Conservation (phyloP, 2,797 vertebrate genomes). For the Telmatherina bonti region DNA sequence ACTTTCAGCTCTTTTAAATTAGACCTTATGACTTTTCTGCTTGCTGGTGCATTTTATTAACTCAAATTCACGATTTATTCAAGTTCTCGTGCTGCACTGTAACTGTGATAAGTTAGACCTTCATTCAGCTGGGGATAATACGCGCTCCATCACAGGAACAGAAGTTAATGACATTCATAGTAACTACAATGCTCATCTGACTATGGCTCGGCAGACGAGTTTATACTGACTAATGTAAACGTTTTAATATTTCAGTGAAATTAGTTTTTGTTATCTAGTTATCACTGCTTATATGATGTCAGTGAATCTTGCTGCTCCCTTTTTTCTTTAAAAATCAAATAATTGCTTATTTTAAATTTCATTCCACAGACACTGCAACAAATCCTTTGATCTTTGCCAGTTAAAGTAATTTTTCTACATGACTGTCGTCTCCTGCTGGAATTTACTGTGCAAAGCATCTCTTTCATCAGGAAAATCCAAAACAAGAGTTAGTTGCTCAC, state of each 20-base stretch:
- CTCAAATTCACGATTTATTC: slow-evolving; percentile 2
- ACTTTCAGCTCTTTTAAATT: slow-evolving; percentile 1
- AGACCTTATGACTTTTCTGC: background rate
- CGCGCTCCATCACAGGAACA: slow-evolving; percentile 5
- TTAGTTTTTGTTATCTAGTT: background rate
- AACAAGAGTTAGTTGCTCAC: slow-evolving; percentile 21
- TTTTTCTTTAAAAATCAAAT: slow-evolving; percentile 40
- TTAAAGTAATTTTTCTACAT: slow-evolving; percentile 36
- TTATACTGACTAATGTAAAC: slow-evolving; percentile 7
- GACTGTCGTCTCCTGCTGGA: slow-evolving; percentile 21
- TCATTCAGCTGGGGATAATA: slow-evolving; percentile 2
- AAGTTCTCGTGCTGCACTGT: background rate
- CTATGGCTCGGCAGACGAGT: slow-evolving; percentile 10
- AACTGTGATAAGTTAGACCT: slow-evolving; percentile 6
- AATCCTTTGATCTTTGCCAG: slow-evolving; percentile 51
- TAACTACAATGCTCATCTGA: slow-evolving; percentile 7
- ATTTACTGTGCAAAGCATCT: slow-evolving; percentile 16
- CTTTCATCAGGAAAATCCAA: slow-evolving; percentile 53
- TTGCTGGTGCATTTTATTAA: background rate
- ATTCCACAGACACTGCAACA: no score
- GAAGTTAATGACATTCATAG: slow-evolving; percentile 7
- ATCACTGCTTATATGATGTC: background rate
- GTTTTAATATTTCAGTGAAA: slow-evolving; percentile 1
- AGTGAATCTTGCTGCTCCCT: slow-evolving; percentile 24
- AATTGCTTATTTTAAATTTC: slow-evolving; percentile 43